A percentile compares a stretch with the other conserved stretches of the same genome.
Conservation (phyloP, 2,113 vertebrate species). For the Sebastes fasciatus region DNA sequence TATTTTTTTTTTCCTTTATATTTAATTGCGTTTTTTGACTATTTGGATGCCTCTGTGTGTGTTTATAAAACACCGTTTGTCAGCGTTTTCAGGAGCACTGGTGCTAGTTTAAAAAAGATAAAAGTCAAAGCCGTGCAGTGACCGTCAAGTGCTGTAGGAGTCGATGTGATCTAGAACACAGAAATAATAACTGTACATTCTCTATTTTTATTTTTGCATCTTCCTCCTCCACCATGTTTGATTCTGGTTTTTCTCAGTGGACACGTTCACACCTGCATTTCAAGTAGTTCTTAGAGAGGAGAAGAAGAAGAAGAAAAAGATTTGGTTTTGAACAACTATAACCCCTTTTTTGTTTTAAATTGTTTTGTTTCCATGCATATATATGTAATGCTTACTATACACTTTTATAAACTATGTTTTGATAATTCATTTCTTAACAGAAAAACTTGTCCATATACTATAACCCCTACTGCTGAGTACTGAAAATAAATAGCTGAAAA, state of each 20-base stretch:
- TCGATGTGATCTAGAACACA: slow-evolving; percentile 76
- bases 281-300: slow-evolving; percentile 66
- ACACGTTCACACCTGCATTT: slow-evolving; percentile 70
- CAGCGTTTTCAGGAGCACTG: slow-evolving; percentile 69
- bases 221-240: slow-evolving; percentile 40
- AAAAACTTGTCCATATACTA: slow-evolving; percentile 85
- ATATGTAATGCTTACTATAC: slow-evolving; percentile 84
- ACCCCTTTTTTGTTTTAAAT: slow-evolving; percentile 63
- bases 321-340: slow-evolving; percentile 72
- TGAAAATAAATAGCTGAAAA: slow-evolving; percentile 84
- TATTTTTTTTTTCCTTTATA: slow-evolving; percentile 42
- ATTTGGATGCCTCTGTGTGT: slow-evolving; percentile 62
- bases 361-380: slow-evolving; percentile 75
- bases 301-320: slow-evolving; percentile 39
- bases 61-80: slow-evolving; percentile 44
- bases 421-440: slow-evolving; percentile 87
- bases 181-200: slow-evolving; percentile 72
- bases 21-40: slow-evolving; percentile 72
- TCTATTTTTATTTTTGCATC: slow-evolving; percentile 39
- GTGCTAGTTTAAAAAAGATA: slow-evolving; percentile 74
- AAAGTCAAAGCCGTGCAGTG: slow-evolving; percentile 75
- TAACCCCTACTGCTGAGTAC: slow-evolving; percentile 86
- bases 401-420: slow-evolving; percentile 88
- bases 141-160: slow-evolving; percentile 80
- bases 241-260: slow-evolving; percentile 42